These are phyloP conservation scores for Cryptocheilus praepositus DNA, from an alignment of 2,888 invertebrate genomes.

Conservation along the genomic window DNA sequence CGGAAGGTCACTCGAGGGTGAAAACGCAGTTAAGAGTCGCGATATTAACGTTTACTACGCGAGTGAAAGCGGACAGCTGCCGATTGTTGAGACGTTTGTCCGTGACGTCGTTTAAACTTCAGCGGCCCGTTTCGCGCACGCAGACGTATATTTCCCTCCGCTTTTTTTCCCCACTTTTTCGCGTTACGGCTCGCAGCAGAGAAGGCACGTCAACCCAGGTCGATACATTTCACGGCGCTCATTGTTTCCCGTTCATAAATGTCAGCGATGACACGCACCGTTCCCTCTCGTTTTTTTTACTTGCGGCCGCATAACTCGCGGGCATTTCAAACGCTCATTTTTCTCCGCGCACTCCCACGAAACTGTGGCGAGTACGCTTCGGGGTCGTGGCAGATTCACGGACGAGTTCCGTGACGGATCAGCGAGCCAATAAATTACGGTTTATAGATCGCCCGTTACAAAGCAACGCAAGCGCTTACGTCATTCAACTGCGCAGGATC, in stretches of 20 bases:
- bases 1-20: slow-evolving; percentile 4
- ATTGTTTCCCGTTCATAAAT: slow-evolving; percentile 51
- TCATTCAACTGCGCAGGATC: not conserved
- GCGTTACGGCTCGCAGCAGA: too few relatives aligned
- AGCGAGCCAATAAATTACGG: slow-evolving; percentile 43
- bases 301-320: slow-evolving; percentile 20
- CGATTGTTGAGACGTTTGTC: slow-evolving; percentile 20
- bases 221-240: slow-evolving; percentile 37
- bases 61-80: slow-evolving; percentile 6
- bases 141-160: not conserved
- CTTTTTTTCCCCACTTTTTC: too few relatives aligned
- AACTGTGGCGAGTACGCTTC: not conserved
- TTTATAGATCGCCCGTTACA: slow-evolving; percentile 40
- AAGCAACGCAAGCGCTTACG: slow-evolving; percentile 28
- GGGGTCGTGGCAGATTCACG: too few relatives aligned
- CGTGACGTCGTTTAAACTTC: slow-evolving; percentile 23
- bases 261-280: slow-evolving; percentile 44
- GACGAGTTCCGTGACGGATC: too few relatives aligned
- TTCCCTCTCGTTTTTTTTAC: slow-evolving; percentile 21
- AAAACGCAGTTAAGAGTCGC: not conserved
- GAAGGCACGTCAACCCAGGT: not conserved
- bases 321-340: slow-evolving; percentile 48
- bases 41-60: not conserved
- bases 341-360: slow-evolving; percentile 33
- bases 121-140: slow-evolving; percentile 17